Percentiles rank a stretch among this genome's conserved stretches.
Conservation (phyloP, 23 tunicate species). For the Styela clava region DNA sequence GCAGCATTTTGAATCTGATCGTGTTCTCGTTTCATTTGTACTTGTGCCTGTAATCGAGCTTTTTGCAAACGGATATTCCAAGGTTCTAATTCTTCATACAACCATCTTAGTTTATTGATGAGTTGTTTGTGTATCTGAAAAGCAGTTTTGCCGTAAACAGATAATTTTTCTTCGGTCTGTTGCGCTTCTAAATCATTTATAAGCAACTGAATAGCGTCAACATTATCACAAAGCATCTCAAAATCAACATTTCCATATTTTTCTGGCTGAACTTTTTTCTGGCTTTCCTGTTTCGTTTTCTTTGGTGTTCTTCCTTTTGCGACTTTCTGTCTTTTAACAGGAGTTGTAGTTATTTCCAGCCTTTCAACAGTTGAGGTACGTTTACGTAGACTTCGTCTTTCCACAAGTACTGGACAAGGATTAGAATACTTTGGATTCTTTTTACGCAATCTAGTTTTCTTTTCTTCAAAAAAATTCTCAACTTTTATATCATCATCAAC, state of each 20-base stretch:
- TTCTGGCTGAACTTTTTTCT: conserved; percentile 33
- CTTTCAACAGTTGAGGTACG: not conserved
- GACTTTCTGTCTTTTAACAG: not conserved
- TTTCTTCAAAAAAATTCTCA: not conserved
- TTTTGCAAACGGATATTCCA: conserved; percentile 58
- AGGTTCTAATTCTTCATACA: conserved; percentile 48
- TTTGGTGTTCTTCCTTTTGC: not conserved
- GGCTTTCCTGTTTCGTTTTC: not conserved
- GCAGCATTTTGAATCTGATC: conserved; percentile 35
- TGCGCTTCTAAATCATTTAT: conserved; percentile 40
- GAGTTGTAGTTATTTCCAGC: not conserved
- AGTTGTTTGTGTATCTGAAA: conserved; percentile 22
- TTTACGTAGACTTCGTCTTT: not conserved
- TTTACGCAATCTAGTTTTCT: not conserved
- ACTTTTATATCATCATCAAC: not conserved
- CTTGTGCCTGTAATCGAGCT: conserved; percentile 52
- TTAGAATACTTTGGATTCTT: not conserved
- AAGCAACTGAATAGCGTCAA: conserved; percentile 33
- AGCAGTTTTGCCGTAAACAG: not conserved
- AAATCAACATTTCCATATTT: conserved; percentile 59
- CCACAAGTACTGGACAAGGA: not conserved
- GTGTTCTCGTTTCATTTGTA: conserved; percentile 61
- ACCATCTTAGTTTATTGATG: conserved; percentile 46
- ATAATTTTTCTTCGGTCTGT: conserved; percentile 20
- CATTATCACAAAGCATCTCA: conserved; percentile 68